Evolutionary conservation across 2,888 invertebrate species (phyloP), one percentile per base, ranked within the genome.

Genomic region (Cephus pygmeus): DNA sequence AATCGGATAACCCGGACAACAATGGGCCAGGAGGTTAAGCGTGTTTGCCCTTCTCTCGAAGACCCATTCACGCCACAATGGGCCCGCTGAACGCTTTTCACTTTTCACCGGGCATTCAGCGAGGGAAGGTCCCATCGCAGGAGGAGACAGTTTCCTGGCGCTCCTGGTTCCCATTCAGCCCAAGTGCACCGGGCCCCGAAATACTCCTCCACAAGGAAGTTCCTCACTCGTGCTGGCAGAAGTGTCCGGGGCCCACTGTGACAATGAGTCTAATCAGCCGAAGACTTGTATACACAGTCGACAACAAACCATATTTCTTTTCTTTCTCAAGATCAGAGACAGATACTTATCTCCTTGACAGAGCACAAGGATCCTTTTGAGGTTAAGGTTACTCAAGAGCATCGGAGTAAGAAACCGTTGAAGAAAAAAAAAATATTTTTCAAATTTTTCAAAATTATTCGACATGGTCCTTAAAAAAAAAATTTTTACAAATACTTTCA

Each of bases 1-100:
- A 90, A 90, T 90, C 90, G 90, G 90, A 90, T 90, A 88, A 90
- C 86, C 88, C 83, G 85, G 81, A 82, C 85, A 88, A 90, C 90
- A 90, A 90, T 90, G 86, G 88, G 84, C 86, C 87, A 87, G 87
- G 86, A 90, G 90, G 90, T 90, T 90, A 90, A 90, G 90, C 90
- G 88, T 90, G 90, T 90, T 90, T 90, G 90, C 90, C 89, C 88
- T 90, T 89, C 90, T 90, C 90, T 90, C 88, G 88, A 89, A 86
- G 89, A 86, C 87, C 89, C 88, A 89, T 89, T 88, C 88, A 88
- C 82, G 83, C 85, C 83, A 90, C 90, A 90, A 90, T 90, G 87
- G 88, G 85, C 83, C 84, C 83, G 33, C 79, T 76, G 85, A 87
- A 85, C 82, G 87, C 88, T 88, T 88, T 88, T 89, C 85, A 86